A percentile compares a stretch with the other conserved stretches of the same genome.
Conservation (phyloP, 1,140 invertebrate species). For the Drosophila ogumai region DNA sequence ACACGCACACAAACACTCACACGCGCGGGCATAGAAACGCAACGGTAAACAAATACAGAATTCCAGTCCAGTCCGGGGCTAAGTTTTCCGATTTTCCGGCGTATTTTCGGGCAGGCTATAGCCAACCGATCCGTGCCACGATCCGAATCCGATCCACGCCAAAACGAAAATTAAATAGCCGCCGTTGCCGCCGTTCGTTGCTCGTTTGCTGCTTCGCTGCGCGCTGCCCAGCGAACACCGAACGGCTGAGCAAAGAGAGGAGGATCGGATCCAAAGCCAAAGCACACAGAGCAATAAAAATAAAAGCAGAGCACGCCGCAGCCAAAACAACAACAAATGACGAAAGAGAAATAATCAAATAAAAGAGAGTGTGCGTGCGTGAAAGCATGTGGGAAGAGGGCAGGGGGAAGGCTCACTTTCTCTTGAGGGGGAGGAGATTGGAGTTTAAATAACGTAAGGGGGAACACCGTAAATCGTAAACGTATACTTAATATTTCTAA, state of each 20-base stretch:
- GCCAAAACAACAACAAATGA: constrained; percentile 39
- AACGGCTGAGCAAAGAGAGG: constrained; percentile 30
- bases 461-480: neutral
- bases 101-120: constrained; percentile 29
- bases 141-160: constrained; percentile 66
- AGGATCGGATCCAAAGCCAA: constrained; percentile 35
- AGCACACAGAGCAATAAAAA: constrained; percentile 70
- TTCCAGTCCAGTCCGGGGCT: constrained; percentile 59
- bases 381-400: neutral
- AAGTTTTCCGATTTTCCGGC: constrained; percentile 42
- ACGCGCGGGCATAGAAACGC: constrained; percentile 4
- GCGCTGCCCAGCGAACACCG: constrained; percentile 34
- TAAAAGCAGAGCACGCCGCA: constrained; percentile 75
- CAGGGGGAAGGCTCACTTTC: neutral
- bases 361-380: constrained; percentile 32
- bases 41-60: constrained; percentile 47
- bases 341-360: constrained; percentile 13
- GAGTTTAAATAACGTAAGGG: neutral
- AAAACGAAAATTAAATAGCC: constrained; percentile 79
- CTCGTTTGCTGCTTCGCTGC: constrained; percentile 43
- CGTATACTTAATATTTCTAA: neutral
- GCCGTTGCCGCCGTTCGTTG: constrained; percentile 37
- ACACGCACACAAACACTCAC: constrained; percentile 1
- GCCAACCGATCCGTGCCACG: constrained; percentile 30
- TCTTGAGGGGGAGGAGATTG: constrained; percentile 4